Conservation (phyloP, 2,888 invertebrate species). For the Lamellibrachia columna region DNA sequence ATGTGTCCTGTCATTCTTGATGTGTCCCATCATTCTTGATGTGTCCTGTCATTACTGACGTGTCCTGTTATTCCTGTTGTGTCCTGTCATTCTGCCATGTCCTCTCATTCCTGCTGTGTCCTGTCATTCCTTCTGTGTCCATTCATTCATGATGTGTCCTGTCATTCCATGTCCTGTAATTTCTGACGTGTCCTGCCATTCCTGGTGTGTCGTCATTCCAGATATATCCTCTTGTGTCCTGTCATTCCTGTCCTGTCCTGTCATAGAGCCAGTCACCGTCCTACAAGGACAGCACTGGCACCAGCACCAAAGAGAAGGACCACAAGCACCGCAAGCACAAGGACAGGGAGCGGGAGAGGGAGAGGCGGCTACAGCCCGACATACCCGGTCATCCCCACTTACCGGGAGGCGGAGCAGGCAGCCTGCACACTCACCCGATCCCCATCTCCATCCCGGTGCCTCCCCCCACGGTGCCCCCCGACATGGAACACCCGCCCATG, state of each 20-base stretch:
- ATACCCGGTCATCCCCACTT: slow-evolving; percentile 11
- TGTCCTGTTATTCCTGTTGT: no score
- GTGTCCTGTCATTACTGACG: no score
- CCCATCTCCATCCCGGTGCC: slow-evolving; percentile 27
- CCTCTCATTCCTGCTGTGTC: no score
- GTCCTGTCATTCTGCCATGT: no score
- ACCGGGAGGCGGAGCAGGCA: neutral
- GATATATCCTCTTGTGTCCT: neutral
- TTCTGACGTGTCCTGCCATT: neutral
- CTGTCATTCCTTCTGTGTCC: no score
- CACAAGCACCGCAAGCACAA: slow-evolving; percentile 22
- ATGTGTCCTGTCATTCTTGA: no score
- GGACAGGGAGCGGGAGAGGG: neutral
- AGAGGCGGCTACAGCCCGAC: neutral
- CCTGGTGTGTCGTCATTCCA: neutral
- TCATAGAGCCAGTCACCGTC: slow-evolving; percentile 40
- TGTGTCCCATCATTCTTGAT: no score
- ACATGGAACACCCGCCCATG: slow-evolving; percentile 18
- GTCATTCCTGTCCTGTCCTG: neutral
- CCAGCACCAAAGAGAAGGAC: slow-evolving; percentile 23
- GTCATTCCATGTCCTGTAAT: neutral
- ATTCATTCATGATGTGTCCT: neutral
- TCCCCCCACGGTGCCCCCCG: slow-evolving; percentile 26
- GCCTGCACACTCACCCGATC: neutral
- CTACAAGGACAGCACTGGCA: slow-evolving; percentile 32